phyloP scores from a whole-genome alignment of 2,888 invertebrate genomes.

The Clunio marinus region DNA sequence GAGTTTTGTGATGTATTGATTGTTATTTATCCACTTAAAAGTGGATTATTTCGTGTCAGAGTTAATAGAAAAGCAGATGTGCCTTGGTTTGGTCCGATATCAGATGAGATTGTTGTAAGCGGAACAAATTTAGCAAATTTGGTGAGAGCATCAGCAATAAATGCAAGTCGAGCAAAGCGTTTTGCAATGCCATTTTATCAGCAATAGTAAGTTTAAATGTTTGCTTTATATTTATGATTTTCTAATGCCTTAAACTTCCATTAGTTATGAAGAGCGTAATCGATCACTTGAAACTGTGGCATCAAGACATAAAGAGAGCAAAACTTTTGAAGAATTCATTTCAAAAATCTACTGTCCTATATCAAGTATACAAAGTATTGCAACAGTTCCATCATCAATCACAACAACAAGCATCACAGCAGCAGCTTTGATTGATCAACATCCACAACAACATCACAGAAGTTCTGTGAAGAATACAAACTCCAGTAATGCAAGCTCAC shows the following conservation, averaged over 20 bases:
- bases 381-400: constrained; percentile 43
- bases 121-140: constrained; percentile 69
- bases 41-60: constrained; percentile 81
- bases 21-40: constrained; percentile 87
- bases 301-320: constrained; percentile 75
- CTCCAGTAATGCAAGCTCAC: constrained; percentile 34
- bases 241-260: constrained; percentile 39
- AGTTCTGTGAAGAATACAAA: constrained; percentile 47
- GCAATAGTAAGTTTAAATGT: constrained; percentile 66
- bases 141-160: constrained; percentile 83
- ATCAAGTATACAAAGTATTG: constrained; percentile 49
- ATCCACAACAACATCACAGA: constrained; percentile 44
- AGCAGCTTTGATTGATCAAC: constrained; percentile 57
- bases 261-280: constrained; percentile 88
- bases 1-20: constrained; percentile 99
- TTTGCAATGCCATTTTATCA: constrained; percentile 85
- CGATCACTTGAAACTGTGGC: constrained; percentile 80
- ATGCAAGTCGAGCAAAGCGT: constrained; percentile 87
- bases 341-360: constrained; percentile 67
- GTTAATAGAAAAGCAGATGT: constrained; percentile 84
- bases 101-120: constrained; percentile 75
- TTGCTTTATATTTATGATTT: background rate
- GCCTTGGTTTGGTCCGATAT: constrained; percentile 92
- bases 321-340: constrained; percentile 87
- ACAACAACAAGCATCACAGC: constrained; percentile 45